phyloP scores from a whole-genome alignment of 2,113 vertebrate genomes.

The Scatophagus argus region DNA sequence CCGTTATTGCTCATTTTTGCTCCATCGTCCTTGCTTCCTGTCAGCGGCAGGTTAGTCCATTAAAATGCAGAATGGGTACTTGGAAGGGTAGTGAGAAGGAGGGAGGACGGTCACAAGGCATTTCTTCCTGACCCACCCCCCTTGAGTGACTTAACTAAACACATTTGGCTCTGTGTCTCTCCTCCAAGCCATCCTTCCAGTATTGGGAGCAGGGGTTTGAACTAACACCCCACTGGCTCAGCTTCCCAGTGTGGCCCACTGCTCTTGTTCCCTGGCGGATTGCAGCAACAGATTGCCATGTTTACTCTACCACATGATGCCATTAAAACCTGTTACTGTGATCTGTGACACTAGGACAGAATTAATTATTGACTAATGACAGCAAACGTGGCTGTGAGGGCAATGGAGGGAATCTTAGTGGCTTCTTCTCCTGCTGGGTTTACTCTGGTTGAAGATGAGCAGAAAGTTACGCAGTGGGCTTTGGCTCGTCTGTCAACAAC shows the following conservation, averaged over 20 bases:
- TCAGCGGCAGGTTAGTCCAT: conserved; percentile 78
- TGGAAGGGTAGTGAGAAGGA: conserved; percentile 77
- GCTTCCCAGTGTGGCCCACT: conserved; percentile 77
- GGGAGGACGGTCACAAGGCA: conserved; percentile 82
- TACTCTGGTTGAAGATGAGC: conserved; percentile 68
- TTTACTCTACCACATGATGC: conserved; percentile 85
- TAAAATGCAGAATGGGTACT: conserved; percentile 82
- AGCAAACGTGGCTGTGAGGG: conserved; percentile 74
- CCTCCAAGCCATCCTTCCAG: conserved; percentile 74
- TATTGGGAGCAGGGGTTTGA: conserved; percentile 73
- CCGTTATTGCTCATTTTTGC: conserved; percentile 68
- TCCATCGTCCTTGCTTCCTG: conserved; percentile 69
- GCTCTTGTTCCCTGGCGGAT: conserved; percentile 78
- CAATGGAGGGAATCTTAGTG: conserved; percentile 57
- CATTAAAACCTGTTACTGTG: conserved; percentile 85
- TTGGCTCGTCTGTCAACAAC: conserved; percentile 78
- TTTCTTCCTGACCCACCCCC: conserved; percentile 83
- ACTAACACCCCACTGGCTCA: conserved; percentile 78
- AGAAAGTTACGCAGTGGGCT: conserved; percentile 83
- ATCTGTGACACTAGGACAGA: conserved; percentile 81
- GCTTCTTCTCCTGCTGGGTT: conserved; percentile 65
- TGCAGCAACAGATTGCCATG: conserved; percentile 84
- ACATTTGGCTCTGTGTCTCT: conserved; percentile 77
- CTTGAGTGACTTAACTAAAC: conserved; percentile 82
- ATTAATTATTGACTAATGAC: conserved; percentile 85